Base-by-base conservation (phyloP, 1,140 invertebrate genomes). In the Pogonognathellus flavescens region DNA sequence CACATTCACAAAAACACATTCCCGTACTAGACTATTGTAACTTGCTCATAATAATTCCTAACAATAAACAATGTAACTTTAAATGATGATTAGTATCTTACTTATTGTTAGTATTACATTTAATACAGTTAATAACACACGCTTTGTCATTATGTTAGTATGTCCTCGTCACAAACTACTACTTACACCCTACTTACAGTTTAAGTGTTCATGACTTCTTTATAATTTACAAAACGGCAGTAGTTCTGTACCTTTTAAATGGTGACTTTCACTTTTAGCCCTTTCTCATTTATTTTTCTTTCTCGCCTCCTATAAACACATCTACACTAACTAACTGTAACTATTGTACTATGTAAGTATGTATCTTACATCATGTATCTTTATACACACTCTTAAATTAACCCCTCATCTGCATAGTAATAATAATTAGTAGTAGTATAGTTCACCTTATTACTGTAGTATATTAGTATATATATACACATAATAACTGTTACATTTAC, bases 211-310 rank as follows among this genome's bases (percentile, higher is more conserved):
- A 76, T 49, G 41, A 66, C 11, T 66, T 41, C 3, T 41, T 76
- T 72, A 49, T 31, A 72, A 41, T 72, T 76, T 76, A 76, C 70
- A 76, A 76, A 76, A 76, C 70, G 70, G 70, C 70, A 76, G 70
- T 76, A 76, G 70, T 76, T 76, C 70, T 76, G 41, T 76, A 70
- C 66, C 5, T 14, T 22, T 70, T 70, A 70, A 70, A 9, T 60
- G 9, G 22, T 18, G 10, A 60, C 18, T 3, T 59, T 59, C 18
- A 6, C 55, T n/a, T 59, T 18, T 59, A 59, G 55, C 55, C 18
- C 55, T 16, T 59, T 14, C 55, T 59, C 18, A 59, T 59, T 9
- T 59, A 59, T 18, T 9, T 59, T 1, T 16, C 14, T n/a, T 0
- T n/a, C 14, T 59, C 14, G 16, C 55, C 55, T 59, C 14, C 55